Conservation (phyloP, 1,140 invertebrate genomes). For the Acromyrmex heyeri region DNA sequence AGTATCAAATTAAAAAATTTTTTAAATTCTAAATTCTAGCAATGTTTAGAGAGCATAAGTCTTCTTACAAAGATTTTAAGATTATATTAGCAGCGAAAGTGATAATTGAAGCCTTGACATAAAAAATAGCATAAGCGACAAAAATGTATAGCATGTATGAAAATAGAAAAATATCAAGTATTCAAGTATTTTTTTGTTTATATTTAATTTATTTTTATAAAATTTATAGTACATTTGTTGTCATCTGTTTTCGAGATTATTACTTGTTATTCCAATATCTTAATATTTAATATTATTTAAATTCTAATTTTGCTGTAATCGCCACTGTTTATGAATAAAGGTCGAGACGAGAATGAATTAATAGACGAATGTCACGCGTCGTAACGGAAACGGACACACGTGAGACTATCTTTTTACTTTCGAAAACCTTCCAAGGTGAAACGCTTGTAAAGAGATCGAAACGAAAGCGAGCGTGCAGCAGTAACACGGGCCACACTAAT, state of each 20-base stretch:
- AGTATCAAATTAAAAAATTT: not conserved
- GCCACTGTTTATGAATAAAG: not conserved
- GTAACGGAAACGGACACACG: not conserved
- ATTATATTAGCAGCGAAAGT: slow-evolving; percentile 6
- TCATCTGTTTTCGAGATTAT: not conserved
- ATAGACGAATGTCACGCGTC: not conserved
- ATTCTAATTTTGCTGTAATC: not conserved
- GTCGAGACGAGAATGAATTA: not conserved
- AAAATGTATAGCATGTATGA: not conserved
- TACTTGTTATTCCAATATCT: not conserved
- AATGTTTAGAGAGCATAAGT: not conserved
- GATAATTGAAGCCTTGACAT: slow-evolving; percentile 43
- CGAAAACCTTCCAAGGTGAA: slow-evolving; percentile 33
- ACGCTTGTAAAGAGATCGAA: slow-evolving; percentile 52
- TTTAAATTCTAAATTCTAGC: not conserved
- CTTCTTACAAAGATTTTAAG: slow-evolving; percentile 14
- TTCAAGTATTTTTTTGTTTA: no score
- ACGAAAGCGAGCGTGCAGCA: slow-evolving; percentile 31
- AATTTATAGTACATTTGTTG: not conserved
- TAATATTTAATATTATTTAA: not conserved
- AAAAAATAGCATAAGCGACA: not conserved
- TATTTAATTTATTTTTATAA: slow-evolving; percentile 3
- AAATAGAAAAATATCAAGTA: slow-evolving; percentile 5
- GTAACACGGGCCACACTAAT: slow-evolving; percentile 54
- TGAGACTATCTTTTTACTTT: slow-evolving; percentile 27